Percentiles rank a stretch among this genome's conserved stretches.
phyloP scores from a whole-genome alignment of 2,797 vertebrate species.

The Chloroceryle amazona region DNA sequence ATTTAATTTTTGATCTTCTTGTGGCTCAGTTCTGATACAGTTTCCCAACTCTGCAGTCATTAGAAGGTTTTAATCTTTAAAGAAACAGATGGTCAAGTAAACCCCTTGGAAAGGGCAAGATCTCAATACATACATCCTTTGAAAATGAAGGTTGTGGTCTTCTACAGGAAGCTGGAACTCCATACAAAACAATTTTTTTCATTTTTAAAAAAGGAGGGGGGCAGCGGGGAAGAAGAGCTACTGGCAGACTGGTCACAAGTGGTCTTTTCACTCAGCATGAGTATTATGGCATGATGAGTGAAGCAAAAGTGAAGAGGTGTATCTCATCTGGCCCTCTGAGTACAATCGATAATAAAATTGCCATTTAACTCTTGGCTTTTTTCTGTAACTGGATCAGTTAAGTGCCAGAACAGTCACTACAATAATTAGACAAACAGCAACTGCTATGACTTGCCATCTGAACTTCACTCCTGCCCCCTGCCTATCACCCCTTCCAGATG shows the following conservation, averaged over 20 bases:
- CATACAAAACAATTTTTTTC: background rate
- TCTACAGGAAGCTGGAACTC: slow-evolving; percentile 31
- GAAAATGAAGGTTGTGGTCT: slow-evolving; percentile 35
- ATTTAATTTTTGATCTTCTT: background rate
- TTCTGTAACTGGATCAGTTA: background rate
- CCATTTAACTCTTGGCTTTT: slow-evolving; percentile 15
- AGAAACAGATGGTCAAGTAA: slow-evolving; percentile 35
- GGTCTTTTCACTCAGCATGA: background rate
- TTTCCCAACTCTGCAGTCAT: background rate
- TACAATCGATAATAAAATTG: slow-evolving; percentile 32
- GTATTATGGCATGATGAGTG: background rate
- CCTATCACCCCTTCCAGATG: slow-evolving; percentile 43
- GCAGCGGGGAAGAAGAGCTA: background rate
- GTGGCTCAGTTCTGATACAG: background rate
- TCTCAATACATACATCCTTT: slow-evolving; percentile 7
- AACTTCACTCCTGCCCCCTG: background rate
- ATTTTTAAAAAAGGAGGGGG: background rate
- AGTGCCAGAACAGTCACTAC: slow-evolving; percentile 34
- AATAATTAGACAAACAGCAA: slow-evolving; percentile 15
- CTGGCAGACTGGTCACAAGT: background rate
- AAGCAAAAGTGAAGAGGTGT: slow-evolving; percentile 19
- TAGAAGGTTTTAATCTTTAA: slow-evolving; percentile 19
- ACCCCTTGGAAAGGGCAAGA: background rate
- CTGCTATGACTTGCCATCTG: slow-evolving; percentile 34
- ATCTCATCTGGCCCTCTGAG: background rate